Conservation (phyloP, 1,140 invertebrate genomes). For the Drosophila guanche region DNA sequence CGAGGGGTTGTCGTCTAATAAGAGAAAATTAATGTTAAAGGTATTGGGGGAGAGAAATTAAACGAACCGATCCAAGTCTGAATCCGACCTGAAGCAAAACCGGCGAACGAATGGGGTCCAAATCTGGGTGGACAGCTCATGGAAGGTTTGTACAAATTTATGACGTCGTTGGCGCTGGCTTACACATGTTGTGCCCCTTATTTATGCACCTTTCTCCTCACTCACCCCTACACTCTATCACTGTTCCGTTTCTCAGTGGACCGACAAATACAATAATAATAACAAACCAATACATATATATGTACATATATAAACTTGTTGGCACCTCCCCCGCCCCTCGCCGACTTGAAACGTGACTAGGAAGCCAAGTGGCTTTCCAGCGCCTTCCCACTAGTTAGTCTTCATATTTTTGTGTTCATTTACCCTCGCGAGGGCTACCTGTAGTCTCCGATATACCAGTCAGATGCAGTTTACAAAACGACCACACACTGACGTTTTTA, state of each 20-base stretch:
- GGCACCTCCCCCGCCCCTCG: constrained; percentile 5
- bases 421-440: constrained; percentile 22
- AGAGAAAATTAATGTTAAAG: constrained; percentile 1
- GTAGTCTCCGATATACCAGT: constrained; percentile 1
- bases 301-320: constrained; percentile 40
- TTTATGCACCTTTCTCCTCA: background rate
- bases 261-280: constrained; percentile 33
- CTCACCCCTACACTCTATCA: background rate
- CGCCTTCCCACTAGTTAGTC: constrained; percentile 48
- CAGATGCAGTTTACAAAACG: constrained; percentile 38
- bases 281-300: constrained; percentile 25
- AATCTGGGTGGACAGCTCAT: constrained; percentile 22
- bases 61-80: constrained; percentile 28
- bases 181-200: constrained; percentile 57
- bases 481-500: background rate
- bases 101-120: constrained; percentile 20
- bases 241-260: constrained; percentile 1
- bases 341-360: constrained; percentile 56
- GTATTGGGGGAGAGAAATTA: background rate
- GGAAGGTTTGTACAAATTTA: constrained; percentile 68
- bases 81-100: constrained; percentile 50
- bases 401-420: constrained; percentile 64
- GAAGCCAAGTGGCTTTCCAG: constrained; percentile 14
- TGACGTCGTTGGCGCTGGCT: constrained; percentile 62
- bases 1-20: constrained; percentile 41